These are phyloP conservation scores for Micoletzkya japonica DNA, from an alignment of 2,888 invertebrate species.

Conservation along the genomic window DNA sequence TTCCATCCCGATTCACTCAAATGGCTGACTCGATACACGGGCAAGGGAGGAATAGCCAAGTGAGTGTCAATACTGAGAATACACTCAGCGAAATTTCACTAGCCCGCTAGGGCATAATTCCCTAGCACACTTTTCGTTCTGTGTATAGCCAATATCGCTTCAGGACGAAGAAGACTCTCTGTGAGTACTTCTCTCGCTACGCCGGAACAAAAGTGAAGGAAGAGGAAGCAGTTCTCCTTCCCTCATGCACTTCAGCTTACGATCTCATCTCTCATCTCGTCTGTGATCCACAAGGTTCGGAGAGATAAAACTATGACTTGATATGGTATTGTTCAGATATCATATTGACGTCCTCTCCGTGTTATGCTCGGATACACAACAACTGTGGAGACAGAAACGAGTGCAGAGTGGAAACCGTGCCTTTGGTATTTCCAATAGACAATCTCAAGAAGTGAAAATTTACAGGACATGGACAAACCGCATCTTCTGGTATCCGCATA, in stretches of 20 bases:
- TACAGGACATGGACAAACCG: slow-evolving; percentile 8
- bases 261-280: slow-evolving; percentile 14
- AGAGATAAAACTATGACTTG: neutral
- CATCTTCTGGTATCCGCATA: slow-evolving; percentile 10
- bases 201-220: neutral
- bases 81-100: no score
- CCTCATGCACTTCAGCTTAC: slow-evolving; percentile 16
- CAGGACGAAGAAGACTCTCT: slow-evolving; percentile 1
- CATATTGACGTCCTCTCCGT: slow-evolving; percentile 14
- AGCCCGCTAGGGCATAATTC: no score
- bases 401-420: slow-evolving; percentile 16
- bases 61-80: neutral
- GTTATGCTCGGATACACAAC: slow-evolving; percentile 12
- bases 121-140: no score
- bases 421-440: slow-evolving; percentile 1
- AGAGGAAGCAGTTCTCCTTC: slow-evolving; percentile 8
- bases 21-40: slow-evolving; percentile 9
- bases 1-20: slow-evolving; percentile 5
- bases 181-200: neutral
- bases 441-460: neutral
- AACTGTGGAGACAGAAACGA: slow-evolving; percentile 9
- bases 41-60: slow-evolving; percentile 10
- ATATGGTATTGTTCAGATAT: slow-evolving; percentile 8
- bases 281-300: slow-evolving; percentile 16
- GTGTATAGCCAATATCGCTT: no score